Evolutionary conservation across 2,888 invertebrate genomes (phyloP).

Genomic region (Melanophora roralis): DNA sequence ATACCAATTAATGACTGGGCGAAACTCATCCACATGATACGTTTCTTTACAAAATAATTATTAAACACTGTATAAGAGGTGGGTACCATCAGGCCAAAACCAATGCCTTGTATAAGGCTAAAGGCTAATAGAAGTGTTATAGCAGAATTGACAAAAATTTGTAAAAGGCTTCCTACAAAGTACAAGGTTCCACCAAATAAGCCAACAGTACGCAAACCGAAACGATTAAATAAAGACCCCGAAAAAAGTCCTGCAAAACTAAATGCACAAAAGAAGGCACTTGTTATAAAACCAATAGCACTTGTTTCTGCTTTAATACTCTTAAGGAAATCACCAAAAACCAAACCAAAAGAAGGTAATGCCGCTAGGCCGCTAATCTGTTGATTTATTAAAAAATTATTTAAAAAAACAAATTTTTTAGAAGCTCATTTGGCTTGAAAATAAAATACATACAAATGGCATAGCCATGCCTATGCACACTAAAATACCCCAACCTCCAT

Average conservation of each 20-base stretch:
- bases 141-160: slow-evolving; percentile 82
- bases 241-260: slow-evolving; percentile 82
- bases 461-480: slow-evolving; percentile 85
- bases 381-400: neutral
- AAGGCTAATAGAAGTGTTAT: slow-evolving; percentile 82
- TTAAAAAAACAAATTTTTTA: neutral
- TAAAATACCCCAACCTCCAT: slow-evolving; percentile 90
- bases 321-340: slow-evolving; percentile 84
- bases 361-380: slow-evolving; percentile 84
- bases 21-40: slow-evolving; percentile 85
- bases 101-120: slow-evolving; percentile 83
- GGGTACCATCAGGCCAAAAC: slow-evolving; percentile 85
- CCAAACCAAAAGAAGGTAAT: slow-evolving; percentile 83
- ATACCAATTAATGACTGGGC: slow-evolving; percentile 85
- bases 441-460: slow-evolving; percentile 82
- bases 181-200: slow-evolving; percentile 82
- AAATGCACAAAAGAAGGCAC: slow-evolving; percentile 80
- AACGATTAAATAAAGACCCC: slow-evolving; percentile 82
- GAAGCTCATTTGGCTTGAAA: neutral
- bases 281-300: slow-evolving; percentile 83
- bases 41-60: slow-evolving; percentile 83
- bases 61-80: slow-evolving; percentile 86
- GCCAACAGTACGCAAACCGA: slow-evolving; percentile 83
- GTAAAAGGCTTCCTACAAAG: slow-evolving; percentile 80
- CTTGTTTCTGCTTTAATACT: slow-evolving; percentile 83